Base-by-base conservation (phyloP, 2,113 vertebrate species). In the Burhinus oedicnemus region DNA sequence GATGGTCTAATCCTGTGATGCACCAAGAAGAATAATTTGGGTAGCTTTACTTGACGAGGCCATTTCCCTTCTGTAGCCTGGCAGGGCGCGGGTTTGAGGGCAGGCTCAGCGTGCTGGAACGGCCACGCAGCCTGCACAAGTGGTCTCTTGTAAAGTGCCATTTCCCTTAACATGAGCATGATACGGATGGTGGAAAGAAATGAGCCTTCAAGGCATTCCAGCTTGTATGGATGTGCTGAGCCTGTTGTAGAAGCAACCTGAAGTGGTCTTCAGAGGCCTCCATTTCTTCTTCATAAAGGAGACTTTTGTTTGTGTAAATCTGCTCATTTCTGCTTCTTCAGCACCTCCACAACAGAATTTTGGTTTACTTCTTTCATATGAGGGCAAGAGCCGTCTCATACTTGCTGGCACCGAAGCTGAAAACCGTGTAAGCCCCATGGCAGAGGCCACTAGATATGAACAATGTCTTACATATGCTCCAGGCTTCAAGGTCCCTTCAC, bases 71-170 rank as follows among this genome's bases (percentile, higher is more conserved):
- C 81, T 62, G 42, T 15, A 90, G 76, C 47, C 40, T 72, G 44
- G 14, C 20, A 68, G 38, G 49, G 23, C 71, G 65, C 5, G 3
- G 42, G 40, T 44, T 86, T 1, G 1, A 61, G 42, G 62, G 57
- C 47, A 79, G 42, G 34, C 36, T 94, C 70, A 57, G 32, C 0
- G 0, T 45, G 38, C 72, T 52, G 52, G 62, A 44, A 95, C 0
- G 1, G 38, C 42, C 36, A 42, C 0, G 0, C 61, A 78, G 34
- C 66, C 42, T 54, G 47, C 0, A 0, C 36, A 38, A 47, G 42
- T 5, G 23, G 23, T 45, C 38, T 17, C 52, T 23, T 49, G 19
- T 55, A 15, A 89, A 92, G 64, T 36, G 49, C 27, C 20, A 20
- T 68, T 81, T 80, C 52, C n/a, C 36, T 81, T 54, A 38, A 65